phyloP scores from a whole-genome alignment of 2,797 vertebrate genomes.

The Phoebastria nigripes region DNA sequence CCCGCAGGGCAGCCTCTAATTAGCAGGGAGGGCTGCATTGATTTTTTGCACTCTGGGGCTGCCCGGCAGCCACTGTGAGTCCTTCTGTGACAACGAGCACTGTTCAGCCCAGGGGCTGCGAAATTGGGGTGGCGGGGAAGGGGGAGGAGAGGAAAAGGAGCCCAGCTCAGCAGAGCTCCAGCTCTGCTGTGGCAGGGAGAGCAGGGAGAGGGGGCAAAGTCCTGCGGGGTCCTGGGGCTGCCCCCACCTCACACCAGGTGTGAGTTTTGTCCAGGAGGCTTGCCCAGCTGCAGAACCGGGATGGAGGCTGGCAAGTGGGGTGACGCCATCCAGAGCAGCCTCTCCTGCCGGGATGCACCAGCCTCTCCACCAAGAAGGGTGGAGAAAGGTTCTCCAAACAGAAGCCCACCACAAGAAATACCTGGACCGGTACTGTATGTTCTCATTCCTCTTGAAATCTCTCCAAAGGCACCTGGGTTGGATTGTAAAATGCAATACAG shows the following conservation, averaged over 20 bases:
- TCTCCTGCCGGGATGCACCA: not conserved
- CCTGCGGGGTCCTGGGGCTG: not conserved
- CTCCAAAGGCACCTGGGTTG: not conserved
- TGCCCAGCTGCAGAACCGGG: not conserved
- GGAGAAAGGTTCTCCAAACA: not conserved
- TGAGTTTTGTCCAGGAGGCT: not conserved
- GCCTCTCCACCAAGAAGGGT: not conserved
- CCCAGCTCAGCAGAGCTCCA: not conserved
- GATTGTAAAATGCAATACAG: not conserved
- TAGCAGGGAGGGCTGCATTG: not conserved
- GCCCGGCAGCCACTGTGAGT: not conserved
- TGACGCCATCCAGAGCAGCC: not conserved
- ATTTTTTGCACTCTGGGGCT: not conserved
- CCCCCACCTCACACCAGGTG: rapidly evolving
- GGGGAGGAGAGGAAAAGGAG: not conserved
- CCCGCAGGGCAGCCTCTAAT: not conserved
- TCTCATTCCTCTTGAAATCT: not conserved
- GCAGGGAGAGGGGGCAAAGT: not conserved
- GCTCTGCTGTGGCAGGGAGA: not conserved
- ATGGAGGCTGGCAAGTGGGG: not conserved
- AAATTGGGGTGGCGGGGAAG: not conserved
- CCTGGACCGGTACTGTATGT: not conserved
- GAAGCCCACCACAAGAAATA: not conserved
- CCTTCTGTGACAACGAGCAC: not conserved
- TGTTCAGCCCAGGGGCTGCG: not conserved